Evolutionary conservation across 2,113 vertebrate species (phyloP), one percentile per base, ranked within the genome.

Genomic region (Ginglymostoma cirratum): DNA sequence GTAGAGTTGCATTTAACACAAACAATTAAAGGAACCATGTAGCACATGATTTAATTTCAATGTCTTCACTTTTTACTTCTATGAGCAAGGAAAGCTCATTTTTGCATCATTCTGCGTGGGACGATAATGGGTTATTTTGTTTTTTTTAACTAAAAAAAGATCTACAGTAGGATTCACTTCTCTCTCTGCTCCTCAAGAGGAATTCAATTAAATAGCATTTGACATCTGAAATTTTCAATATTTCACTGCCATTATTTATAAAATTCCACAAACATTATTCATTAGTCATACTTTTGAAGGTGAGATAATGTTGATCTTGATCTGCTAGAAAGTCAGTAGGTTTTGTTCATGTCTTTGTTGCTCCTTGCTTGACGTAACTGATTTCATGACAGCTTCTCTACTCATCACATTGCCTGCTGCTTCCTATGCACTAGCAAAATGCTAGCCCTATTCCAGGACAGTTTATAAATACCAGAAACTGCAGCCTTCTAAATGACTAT

Each of bases 31-130:
- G 65, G 55, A 65, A 92, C 19, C 3, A 2, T 21, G 34, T n/a
- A n/a, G 61, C 55, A 66, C 61, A 66, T 92, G 89, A 92, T 92
- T 92, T n/a, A 30, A 92, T 30, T 55, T 61, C 89, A 90, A 90
- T 90, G 55, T 65, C 52, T 90, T 66, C 61, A 38, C n/a, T 17
- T 2, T 92, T 92, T 61, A 92, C 55, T n/a, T 66, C 61, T n/a
- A 92, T 66, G 30, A 38, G 61, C 89, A 66, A 66, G 15, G 34
- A 38, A 61, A 90, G 61, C 61, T 92, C 61, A 38, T 42, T 83
- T 83, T 19, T 83, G 19, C n/a, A 83, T 83, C 78, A 83, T 42
- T 21, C 38, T 83, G 38, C 78, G 42, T 42, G 38, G 10, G 78
- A 83, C n/a, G 38, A 42, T n/a, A 92, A 66, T 65, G 61, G 10